Base-by-base conservation (phyloP, 2,113 vertebrate genomes). In the human region DNA sequence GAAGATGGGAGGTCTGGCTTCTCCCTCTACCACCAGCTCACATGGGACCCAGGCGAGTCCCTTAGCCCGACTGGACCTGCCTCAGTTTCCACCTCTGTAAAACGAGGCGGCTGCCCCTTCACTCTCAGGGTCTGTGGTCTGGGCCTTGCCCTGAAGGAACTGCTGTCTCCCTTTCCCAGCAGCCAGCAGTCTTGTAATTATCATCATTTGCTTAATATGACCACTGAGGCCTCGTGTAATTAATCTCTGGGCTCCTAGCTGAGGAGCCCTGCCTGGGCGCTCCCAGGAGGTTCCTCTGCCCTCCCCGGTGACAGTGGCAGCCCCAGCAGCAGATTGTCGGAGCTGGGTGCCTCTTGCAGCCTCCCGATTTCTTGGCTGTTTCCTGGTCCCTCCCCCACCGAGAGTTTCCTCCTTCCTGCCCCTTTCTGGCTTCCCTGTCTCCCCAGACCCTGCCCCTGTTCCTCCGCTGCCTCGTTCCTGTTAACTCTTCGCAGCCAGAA, bases 161-260 rank as follows among this genome's bases (percentile, higher is more conserved):
- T 10, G 59, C 89, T 10, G n/a, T 40, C 55, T 72, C 61, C 38
- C 50, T 52, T n/a, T 35, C 66, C 61, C 59, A 1, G 73, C 73
- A 18, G 88, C 4, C 85, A 32, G 45, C n/a, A 14, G 68, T 1
- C 79, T 91, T 73, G 16, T 93, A 81, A 97, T 96, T 96, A 95
- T 25, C 9, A 0, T 84, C 96, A 72, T 97, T 94, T 91, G 94
- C 94, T 92, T 98, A 96, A 97, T 96, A 32, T 96, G 98, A 92
- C 97, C 97, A 32, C 27, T 11, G 95, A 98, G 97, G 93, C 97
- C 88, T 76, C 6, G 0, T 64, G 81, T 97, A 97, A 98, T 98
- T 97, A 97, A 92, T 96, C 94, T 95, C 94, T 16, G 52, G 95
- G 92, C 90, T 98, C 94, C 95, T 64, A 68, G 43, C 17, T 38